Percentiles rank a stretch among this genome's conserved stretches.
Evolutionary conservation across 1,140 invertebrate species (phyloP).

Genomic region (Trachymyrmex septentrionalis): DNA sequence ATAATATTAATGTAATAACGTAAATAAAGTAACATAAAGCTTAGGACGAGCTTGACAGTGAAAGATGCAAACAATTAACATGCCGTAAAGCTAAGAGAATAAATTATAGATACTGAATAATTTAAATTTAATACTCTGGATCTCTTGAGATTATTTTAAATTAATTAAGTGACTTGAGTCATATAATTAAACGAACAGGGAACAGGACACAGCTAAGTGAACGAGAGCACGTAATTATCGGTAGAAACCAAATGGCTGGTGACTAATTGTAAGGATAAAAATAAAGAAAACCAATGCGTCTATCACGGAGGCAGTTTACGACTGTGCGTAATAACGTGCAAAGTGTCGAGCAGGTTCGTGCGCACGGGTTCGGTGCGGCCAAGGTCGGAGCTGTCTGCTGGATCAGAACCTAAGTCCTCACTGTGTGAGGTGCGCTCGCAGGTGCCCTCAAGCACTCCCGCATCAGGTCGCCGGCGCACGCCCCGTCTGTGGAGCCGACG

Average conservation of each 20-base stretch:
- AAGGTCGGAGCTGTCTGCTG: constrained; percentile 93
- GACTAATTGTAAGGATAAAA: not conserved
- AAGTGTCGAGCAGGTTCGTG: constrained; percentile 90
- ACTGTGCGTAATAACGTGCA: constrained; percentile 85
- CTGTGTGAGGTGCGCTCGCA: constrained; percentile 92
- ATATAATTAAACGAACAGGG: not conserved
- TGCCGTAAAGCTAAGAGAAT: not conserved
- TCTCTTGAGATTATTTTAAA: not conserved
- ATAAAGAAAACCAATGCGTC: constrained; percentile 56
- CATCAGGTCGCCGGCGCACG: constrained; percentile 85
- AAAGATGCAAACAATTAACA: not conserved
- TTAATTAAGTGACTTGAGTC: not conserved
- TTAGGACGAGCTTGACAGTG: not conserved
- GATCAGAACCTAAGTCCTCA: constrained; percentile 95
- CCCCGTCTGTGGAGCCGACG: constrained; percentile 95
- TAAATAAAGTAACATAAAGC: not conserved
- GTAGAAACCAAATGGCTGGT: not conserved
- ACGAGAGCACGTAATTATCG: not conserved
- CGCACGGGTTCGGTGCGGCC: constrained; percentile 92
- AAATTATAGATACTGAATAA: not conserved
- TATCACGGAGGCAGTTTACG: constrained; percentile 72
- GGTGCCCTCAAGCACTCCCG: constrained; percentile 87
- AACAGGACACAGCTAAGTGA: not conserved
- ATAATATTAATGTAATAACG: not conserved
- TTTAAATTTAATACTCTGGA: not conserved